Base-by-base conservation (phyloP, 2,113 vertebrate genomes). In the Nematolebias whitei region DNA sequence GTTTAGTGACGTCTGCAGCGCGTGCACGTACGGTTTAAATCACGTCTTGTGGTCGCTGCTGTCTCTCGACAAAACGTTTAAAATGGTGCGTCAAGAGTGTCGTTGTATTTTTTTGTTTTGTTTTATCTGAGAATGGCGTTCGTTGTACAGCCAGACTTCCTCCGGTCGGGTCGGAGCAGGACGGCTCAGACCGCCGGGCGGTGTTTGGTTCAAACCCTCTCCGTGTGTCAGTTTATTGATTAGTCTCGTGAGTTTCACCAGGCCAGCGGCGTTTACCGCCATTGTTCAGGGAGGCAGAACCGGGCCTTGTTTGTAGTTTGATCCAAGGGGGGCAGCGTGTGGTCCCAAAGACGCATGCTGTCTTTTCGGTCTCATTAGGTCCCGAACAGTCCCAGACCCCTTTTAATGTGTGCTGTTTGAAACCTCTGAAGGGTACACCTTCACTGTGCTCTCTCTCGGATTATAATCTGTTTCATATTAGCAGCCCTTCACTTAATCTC, bases 271-370 rank as follows among this genome's bases (percentile, higher is more conserved):
- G 55, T 22, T 47, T 35, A 57, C 45, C 22, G 48, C 78, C 75
- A 69, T 83, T 87, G 81, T 85, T 84, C 71, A 20, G 63, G 8
- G 35, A 41, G 63, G 72, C 77, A 59, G 57, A 40, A 68, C 54
- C 4, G 63, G 83, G 82, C 80, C 82, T 74, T 64, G 26, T 48
- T n/a, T n/a, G n/a, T n/a, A n/a, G 35, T 63, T 61, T 70, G 14
- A 50, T 58, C 48, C 57, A 1, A 13, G 39, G 32, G 18, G 26
- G 13, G 12, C 22, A 2, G 23, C n/a, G 41, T 12, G 44, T n/a
- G 77, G 65, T 57, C 52, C 9, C 15, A 2, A n/a, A 50, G 52
- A 76, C 74, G 57, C 78, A 68, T 40, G 53, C 8, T 53, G 4
- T 3, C 63, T 51, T 49, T 74, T 74, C 59, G n/a, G n/a, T n/a